Base-by-base conservation (phyloP, 1,140 invertebrate species). In the Bicyclus anynana region DNA sequence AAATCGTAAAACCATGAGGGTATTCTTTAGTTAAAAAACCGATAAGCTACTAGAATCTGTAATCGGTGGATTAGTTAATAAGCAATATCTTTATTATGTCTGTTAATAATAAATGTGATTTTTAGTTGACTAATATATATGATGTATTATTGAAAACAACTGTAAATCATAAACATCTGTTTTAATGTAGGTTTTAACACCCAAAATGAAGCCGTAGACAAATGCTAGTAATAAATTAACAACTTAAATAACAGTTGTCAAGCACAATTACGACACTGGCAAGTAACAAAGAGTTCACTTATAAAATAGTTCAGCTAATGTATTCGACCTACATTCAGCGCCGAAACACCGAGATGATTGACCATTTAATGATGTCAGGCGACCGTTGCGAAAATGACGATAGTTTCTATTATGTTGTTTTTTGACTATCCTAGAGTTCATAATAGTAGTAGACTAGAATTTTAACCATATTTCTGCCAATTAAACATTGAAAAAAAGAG, bases 281-380 rank as follows among this genome's bases (percentile, higher is more conserved):
- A 50, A 44, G 52, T 44, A 49, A 37, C 51, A 54, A 50, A 54
- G 47, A 56, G 35, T 59, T 56, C 53, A 35, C 53, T 57, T 58
- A 64, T 70, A 77, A 75, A 77, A 81, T 74, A 77, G 69, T 69
- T 60, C 67, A 60, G 44, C 53, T 77, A 79, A 82, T 80, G 67
- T 78, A 76, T 79, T 78, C 69, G 80, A 81, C 79, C 79, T 67
- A 82, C 72, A 71, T 86, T 63, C 55, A 55, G 29, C 64, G 51
- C 63, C 67, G 65, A 80, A 80, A 76, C 70, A 64, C 51, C 59
- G 69, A 80, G 80, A 81, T 79, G 74, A 83, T 77, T 83, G 80
- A 74, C 78, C 78, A 79, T 80, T 78, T 84, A 83, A 84, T 79
- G 73, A 74, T 74, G 77, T 72, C 77, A 75, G 71, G 77, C 63